These are phyloP conservation scores for Quiscalus mexicanus DNA, from an alignment of 2,113 vertebrate genomes.

Conservation along the genomic window DNA sequence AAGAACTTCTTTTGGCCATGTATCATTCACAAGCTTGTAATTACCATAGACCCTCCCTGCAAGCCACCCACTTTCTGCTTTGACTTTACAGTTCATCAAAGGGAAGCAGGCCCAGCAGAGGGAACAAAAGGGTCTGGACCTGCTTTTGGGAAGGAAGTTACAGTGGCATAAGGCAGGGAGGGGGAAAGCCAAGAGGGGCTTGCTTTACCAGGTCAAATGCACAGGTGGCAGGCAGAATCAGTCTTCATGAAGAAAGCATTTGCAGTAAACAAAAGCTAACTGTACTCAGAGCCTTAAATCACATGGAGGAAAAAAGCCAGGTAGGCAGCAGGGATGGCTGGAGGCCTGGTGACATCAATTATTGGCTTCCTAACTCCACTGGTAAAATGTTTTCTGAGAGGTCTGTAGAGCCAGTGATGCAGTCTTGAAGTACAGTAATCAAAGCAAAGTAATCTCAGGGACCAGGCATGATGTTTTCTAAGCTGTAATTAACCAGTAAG, in stretches of 20 bases:
- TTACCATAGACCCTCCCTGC: neutral
- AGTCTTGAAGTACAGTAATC: slow-evolving; percentile 3
- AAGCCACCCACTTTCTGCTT: neutral
- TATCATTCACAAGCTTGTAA: neutral
- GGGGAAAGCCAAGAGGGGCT: neutral
- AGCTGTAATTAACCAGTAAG: slow-evolving; percentile 30
- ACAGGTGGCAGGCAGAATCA: neutral
- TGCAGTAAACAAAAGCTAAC: neutral
- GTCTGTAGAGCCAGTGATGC: neutral
- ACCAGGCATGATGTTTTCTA: neutral
- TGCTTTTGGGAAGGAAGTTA: neutral
- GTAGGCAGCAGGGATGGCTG: neutral
- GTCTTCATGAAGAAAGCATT: neutral
- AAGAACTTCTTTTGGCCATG: neutral
- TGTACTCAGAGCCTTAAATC: neutral
- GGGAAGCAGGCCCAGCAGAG: neutral
- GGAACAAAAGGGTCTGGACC: neutral
- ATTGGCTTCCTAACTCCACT: neutral
- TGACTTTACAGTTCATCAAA: neutral
- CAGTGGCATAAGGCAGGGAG: neutral
- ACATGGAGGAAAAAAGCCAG: neutral
- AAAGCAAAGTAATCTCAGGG: neutral
- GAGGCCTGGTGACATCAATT: neutral
- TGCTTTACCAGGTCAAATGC: fast-evolving
- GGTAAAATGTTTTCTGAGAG: slow-evolving; percentile 9